Percentiles rank a stretch among this genome's conserved stretches.
These are phyloP conservation scores for Ciona savignyi DNA, from an alignment of 23 tunicate genomes.

Conservation along the genomic window DNA sequence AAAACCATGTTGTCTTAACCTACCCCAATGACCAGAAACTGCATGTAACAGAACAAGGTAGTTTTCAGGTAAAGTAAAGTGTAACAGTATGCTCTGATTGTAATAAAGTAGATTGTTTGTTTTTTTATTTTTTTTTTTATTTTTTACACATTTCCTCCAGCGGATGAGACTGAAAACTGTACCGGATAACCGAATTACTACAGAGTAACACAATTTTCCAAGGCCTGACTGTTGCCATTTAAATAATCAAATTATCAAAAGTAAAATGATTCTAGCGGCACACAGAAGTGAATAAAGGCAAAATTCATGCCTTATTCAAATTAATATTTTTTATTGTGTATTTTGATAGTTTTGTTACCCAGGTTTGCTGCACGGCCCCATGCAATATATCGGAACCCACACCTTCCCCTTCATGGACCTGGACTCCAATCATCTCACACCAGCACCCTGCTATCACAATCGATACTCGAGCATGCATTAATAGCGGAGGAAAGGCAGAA, in stretches of 20 bases:
- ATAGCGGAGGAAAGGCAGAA: neutral
- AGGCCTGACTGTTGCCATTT: neutral
- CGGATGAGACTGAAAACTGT: too few species aligned
- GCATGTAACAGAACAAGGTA: slow-evolving; percentile 21
- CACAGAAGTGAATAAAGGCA: too few species aligned
- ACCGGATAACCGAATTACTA: too few species aligned
- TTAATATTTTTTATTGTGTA: too few species aligned
- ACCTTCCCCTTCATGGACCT: slow-evolving; percentile 15
- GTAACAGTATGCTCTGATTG: too few species aligned
- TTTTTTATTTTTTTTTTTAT: too few species aligned
- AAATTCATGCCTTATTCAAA: too few species aligned
- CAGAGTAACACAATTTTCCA: too few species aligned
- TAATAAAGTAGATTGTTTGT: too few species aligned
- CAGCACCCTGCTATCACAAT: slow-evolving; percentile 27
- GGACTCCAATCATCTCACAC: slow-evolving; percentile 13
- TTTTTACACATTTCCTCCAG: too few species aligned
- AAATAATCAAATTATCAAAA: neutral
- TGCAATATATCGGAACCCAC: neutral
- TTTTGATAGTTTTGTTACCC: too few species aligned
- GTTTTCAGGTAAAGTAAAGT: slow-evolving; percentile 71
- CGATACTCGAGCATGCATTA: slow-evolving; percentile 2
- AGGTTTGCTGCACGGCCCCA: slow-evolving; percentile 12
- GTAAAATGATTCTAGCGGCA: neutral
- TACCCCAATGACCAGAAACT: slow-evolving; percentile 34
- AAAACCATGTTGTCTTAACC: slow-evolving; percentile 20